phyloP scores from a whole-genome alignment of 2,113 vertebrate species.

The Saccopteryx bilineata region DNA sequence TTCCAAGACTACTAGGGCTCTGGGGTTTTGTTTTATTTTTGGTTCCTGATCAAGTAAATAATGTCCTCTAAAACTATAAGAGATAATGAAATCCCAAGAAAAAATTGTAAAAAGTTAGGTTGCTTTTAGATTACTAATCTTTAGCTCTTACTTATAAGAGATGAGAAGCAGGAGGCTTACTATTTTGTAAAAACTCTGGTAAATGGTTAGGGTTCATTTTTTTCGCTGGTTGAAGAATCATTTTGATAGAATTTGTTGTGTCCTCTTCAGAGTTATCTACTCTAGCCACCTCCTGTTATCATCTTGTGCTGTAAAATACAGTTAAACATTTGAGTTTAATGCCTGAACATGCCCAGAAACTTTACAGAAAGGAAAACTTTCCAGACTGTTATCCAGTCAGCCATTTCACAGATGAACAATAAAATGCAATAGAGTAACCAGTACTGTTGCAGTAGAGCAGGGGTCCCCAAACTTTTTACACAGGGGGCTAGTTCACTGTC shows the following conservation, averaged over 20 bases:
- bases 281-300: not conserved
- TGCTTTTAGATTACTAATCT: not conserved
- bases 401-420: slow-evolving; percentile 9
- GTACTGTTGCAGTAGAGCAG: not conserved
- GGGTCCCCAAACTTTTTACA: too few species aligned
- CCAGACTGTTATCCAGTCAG: not conserved
- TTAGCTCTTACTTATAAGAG: not conserved
- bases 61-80: not conserved
- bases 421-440: not conserved
- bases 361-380: not conserved
- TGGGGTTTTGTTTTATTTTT: not conserved
- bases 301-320: not conserved
- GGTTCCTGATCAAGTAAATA: slow-evolving; percentile 3
- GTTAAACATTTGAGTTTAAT: not conserved
- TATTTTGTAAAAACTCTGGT: not conserved
- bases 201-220: not conserved
- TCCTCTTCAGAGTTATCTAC: not conserved
- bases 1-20: not conserved
- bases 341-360: not conserved
- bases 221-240: not conserved
- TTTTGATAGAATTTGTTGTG: not conserved
- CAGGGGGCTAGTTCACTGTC: too few species aligned
- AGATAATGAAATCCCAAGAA: not conserved
- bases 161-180: not conserved
- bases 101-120: not conserved